A percentile compares a stretch with the other conserved stretches of the same genome.
phyloP scores from a whole-genome alignment of 1,140 invertebrate genomes.

The Probaryconus sp. region DNA sequence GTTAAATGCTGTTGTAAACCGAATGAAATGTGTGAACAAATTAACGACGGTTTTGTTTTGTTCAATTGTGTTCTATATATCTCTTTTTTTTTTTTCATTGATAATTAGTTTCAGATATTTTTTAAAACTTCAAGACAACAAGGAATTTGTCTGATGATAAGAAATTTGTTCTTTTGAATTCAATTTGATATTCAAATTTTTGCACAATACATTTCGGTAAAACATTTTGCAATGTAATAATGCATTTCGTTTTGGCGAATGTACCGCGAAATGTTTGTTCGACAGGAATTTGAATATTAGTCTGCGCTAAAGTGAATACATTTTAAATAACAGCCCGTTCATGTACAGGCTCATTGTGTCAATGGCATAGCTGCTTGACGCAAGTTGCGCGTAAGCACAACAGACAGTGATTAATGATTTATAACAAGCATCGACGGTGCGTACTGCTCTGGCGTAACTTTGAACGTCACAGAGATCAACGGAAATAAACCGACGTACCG shows the following conservation, averaged over 20 bases:
- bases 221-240: neutral
- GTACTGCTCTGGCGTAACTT: neutral
- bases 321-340: conserved; percentile 18
- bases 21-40: too few relatives aligned
- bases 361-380: conserved; percentile 22
- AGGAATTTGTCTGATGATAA: too few relatives aligned
- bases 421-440: conserved; percentile 1
- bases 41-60: too few relatives aligned
- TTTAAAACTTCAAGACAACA: too few relatives aligned
- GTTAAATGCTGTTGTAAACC: too few relatives aligned
- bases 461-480: conserved; percentile 1
- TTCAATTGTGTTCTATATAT: too few relatives aligned
- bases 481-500: conserved; percentile 21
- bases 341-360: conserved; percentile 28
- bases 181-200: too few relatives aligned
- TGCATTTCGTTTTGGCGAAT: too few relatives aligned
- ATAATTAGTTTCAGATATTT: too few relatives aligned
- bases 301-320: conserved; percentile 5
- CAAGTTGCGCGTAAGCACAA: conserved; percentile 43
- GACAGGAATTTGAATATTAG: conserved; percentile 7
- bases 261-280: neutral
- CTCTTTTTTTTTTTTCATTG: too few relatives aligned
- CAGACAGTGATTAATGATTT: conserved; percentile 44
- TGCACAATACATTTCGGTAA: too few relatives aligned
- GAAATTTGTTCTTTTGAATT: too few relatives aligned